Evolutionary conservation across 1,140 invertebrate species (phyloP).

Genomic region (Drosophila nasuta): DNA sequence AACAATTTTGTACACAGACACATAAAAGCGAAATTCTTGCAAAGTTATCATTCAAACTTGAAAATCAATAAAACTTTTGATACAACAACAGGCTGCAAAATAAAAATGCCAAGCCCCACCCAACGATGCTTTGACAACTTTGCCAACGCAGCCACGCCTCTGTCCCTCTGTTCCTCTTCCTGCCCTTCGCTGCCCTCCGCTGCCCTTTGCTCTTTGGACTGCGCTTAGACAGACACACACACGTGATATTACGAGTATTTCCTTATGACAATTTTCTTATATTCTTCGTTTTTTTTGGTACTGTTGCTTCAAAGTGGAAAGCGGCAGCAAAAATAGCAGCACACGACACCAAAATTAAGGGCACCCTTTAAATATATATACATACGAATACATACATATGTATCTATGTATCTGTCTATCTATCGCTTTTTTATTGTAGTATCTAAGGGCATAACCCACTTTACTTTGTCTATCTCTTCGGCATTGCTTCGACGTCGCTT

Average conservation of each 20-base stretch:
- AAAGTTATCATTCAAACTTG: constrained; percentile 83
- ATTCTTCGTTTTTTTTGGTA: constrained; percentile 6
- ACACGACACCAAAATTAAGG: constrained; percentile 25
- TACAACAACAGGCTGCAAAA: constrained; percentile 50
- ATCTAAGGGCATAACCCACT: constrained; percentile 36
- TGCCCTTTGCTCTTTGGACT: not conserved
- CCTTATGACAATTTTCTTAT: constrained; percentile 41
- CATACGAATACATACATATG: not conserved
- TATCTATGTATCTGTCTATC: constrained; percentile 4
- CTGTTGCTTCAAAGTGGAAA: constrained; percentile 34
- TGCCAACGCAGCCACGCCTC: constrained; percentile 1
- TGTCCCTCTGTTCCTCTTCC: not conserved
- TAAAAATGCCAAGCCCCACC: constrained; percentile 20
- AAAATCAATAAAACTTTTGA: constrained; percentile 82
- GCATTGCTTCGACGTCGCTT: constrained; percentile 27
- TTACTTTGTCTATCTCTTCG: constrained; percentile 48
- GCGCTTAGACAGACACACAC: constrained; percentile 20
- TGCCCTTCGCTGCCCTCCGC: not conserved
- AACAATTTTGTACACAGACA: constrained; percentile 69
- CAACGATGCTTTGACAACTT: constrained; percentile 30
- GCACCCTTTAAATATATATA: constrained; percentile 16
- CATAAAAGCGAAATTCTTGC: constrained; percentile 71
- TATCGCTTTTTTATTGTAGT: constrained; percentile 17
- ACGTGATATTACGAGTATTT: constrained; percentile 40
- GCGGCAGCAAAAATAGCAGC: not conserved